These are phyloP conservation scores for Phaedon cochleariae DNA, from an alignment of 2,888 invertebrate genomes.

Conservation along the genomic window DNA sequence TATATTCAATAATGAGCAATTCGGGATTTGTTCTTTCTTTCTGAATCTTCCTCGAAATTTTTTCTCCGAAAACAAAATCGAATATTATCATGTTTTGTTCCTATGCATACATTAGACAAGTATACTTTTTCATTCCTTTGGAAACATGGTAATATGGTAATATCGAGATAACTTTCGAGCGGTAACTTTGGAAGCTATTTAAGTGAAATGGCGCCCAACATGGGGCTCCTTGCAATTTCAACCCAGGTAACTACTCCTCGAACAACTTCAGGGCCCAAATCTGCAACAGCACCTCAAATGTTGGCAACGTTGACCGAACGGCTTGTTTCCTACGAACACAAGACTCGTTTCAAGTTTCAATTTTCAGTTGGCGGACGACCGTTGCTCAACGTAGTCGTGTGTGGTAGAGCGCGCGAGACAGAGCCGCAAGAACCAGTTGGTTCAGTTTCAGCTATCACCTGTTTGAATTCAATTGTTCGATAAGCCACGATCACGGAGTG, in stretches of 20 bases:
- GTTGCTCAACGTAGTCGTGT: conserved; percentile 8
- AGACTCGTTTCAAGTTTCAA: conserved; percentile 23
- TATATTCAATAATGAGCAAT: too few species aligned
- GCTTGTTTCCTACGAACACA: conserved; percentile 12
- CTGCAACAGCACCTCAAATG: background rate
- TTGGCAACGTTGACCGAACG: background rate
- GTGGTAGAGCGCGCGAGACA: background rate
- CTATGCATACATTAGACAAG: too few species aligned
- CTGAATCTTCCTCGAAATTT: too few species aligned
- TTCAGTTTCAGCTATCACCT: conserved; percentile 30
- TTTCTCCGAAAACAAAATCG: too few species aligned
- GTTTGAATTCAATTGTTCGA: conserved; percentile 23
- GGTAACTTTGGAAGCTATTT: too few species aligned
- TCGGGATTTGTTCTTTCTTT: too few species aligned
- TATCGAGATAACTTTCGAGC: too few species aligned
- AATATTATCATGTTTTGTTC: too few species aligned
- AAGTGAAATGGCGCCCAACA: too few species aligned
- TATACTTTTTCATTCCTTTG: too few species aligned
- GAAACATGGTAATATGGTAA: too few species aligned
- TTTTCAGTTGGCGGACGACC: conserved; percentile 24
- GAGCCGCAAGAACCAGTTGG: conserved; percentile 24
- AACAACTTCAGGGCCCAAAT: background rate
- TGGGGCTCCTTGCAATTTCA: background rate
- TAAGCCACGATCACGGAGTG: conserved; percentile 17
- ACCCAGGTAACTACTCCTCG: background rate